Evolutionary conservation across 2,888 invertebrate species (phyloP), one percentile per base, ranked within the genome.

Genomic region (Plebejus argus): DNA sequence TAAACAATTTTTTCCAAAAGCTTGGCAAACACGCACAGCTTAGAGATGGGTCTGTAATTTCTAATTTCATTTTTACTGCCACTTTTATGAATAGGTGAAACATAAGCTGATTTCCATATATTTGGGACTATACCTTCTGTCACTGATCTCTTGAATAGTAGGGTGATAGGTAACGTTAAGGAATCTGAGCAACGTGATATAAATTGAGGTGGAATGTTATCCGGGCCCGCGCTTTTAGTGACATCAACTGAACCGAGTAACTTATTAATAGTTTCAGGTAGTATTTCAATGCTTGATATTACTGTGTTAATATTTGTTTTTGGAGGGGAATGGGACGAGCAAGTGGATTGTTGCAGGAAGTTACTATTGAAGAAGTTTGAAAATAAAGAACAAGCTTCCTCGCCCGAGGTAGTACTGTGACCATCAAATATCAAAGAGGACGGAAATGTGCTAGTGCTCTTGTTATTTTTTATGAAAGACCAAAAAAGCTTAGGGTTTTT

Each of bases 401-500:
- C 39, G 8, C 7, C 39, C 7, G 39, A 39, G 8, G 39, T 53
- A 28, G 49, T 49, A n/a, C 49, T 58, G 15, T 53, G 75, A 45
- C 75, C 70, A n/a, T 78, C 35, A 70, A 70, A 70, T 1, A 49
- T 15, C 6, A 78, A 15, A 10, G 66, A 70, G 1, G 53, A 61
- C 10, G 77, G 77, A 8, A 78, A 39, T 39, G 8, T 15, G 18
- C 10, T 8, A 45, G 20, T 74, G 8, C 8, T 39, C 8, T 39
- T 39, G 39, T 8, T 39, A 39, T 39, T 10, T 33, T 78, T 78
- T 5, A 76, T 20, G 49, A 45, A 78, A 6, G 71, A 76, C 61
- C 78, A 76, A 66, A 78, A 78, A 72, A 18, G 8, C 35, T 78
- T 78, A 3, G 78, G 76, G n/a, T 61, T 72, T 10, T 28, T 76